Percentiles rank a stretch among this genome's conserved stretches.
These are phyloP conservation scores for Uria lomvia DNA, from an alignment of 2,113 vertebrate species.

Conservation along the genomic window DNA sequence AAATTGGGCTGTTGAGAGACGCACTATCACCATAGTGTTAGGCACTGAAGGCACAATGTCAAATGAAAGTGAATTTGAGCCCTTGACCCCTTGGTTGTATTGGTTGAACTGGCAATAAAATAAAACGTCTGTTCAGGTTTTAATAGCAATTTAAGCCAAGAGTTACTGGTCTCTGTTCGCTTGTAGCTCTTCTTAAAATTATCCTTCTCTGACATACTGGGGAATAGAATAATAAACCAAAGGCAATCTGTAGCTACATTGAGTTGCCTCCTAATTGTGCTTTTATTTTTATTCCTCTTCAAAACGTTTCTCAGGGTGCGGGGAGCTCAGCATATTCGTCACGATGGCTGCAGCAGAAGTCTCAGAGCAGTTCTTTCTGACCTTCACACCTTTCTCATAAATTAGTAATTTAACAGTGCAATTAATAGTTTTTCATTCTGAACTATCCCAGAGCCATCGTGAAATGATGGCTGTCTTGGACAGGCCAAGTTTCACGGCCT, in stretches of 20 bases:
- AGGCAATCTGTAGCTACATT: background rate
- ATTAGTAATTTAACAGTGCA: background rate
- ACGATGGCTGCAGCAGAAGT: background rate
- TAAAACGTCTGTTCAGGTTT: constrained; percentile 42
- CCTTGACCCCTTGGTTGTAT: background rate
- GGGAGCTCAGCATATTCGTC: background rate
- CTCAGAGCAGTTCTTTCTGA: background rate
- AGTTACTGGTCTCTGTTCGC: constrained; percentile 8
- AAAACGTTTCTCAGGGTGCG: background rate
- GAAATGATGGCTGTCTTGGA: background rate
- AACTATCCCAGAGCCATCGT: background rate
- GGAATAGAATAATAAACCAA: background rate
- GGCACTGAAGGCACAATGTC: background rate
- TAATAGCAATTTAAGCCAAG: background rate
- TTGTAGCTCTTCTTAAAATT: constrained; percentile 15
- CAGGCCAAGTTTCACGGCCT: background rate
- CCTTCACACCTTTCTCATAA: background rate
- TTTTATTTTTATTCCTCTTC: background rate
- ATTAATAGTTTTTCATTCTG: background rate
- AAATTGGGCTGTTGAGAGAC: background rate
- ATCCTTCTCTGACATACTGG: background rate
- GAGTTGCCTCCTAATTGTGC: background rate
- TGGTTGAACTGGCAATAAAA: constrained; percentile 44
- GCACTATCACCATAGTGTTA: background rate
- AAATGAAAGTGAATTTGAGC: constrained; percentile 17